Percentiles rank a stretch among this genome's conserved stretches.
phyloP scores from a whole-genome alignment of 1,140 invertebrate genomes.

The Drosophila littoralis region DNA sequence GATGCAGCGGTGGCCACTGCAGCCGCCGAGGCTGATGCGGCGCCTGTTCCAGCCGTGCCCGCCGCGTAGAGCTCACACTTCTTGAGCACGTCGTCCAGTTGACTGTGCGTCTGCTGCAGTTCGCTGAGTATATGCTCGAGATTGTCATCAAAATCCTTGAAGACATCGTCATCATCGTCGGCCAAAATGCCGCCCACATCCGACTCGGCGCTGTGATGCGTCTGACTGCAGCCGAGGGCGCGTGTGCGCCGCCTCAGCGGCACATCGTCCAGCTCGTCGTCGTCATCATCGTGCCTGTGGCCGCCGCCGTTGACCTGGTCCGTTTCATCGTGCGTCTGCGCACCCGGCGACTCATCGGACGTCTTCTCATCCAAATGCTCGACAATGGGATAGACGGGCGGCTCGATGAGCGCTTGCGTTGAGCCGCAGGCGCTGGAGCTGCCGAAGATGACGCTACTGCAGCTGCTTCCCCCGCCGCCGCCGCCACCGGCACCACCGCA shows the following conservation, averaged over 20 bases:
- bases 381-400: constrained; percentile 92
- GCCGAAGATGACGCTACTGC: constrained; percentile 87
- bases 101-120: constrained; percentile 66
- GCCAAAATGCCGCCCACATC: constrained; percentile 74
- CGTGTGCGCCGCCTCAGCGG: constrained; percentile 57
- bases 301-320: constrained; percentile 15
- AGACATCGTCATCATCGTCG: constrained; percentile 78
- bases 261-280: constrained; percentile 70
- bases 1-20: constrained; percentile 22
- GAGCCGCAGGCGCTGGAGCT: constrained; percentile 86
- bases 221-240: constrained; percentile 69
- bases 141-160: constrained; percentile 81
- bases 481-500: constrained; percentile 5
- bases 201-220: constrained; percentile 74
- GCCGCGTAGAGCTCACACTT: constrained; percentile 25
- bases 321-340: constrained; percentile 12
- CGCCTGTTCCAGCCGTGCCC: background rate
- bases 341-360: constrained; percentile 64
- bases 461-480: constrained; percentile 32
- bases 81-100: constrained; percentile 69
- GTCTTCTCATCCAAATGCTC: constrained; percentile 91
- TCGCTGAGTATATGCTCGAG: constrained; percentile 73
- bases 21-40: background rate
- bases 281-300: constrained; percentile 73
- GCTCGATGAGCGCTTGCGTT: constrained; percentile 73